phyloP scores from a whole-genome alignment of 2,113 vertebrate genomes.

The Mormyrus iriodes region DNA sequence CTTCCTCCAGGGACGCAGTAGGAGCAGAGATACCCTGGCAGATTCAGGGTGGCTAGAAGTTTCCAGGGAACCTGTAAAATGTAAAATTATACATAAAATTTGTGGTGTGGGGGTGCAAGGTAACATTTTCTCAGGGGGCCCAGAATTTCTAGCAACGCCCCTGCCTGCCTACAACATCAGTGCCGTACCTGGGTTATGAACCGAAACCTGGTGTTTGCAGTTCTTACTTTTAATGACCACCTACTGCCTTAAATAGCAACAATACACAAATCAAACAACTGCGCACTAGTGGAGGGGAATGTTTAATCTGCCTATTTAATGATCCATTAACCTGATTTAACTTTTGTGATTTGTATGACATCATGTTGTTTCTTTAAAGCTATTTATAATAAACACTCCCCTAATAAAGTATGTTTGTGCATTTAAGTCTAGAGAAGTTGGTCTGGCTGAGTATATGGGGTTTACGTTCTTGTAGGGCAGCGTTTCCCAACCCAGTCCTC shows the following conservation, averaged over 20 bases:
- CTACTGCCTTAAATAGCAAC: background rate
- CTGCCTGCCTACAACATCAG: background rate
- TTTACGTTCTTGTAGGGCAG: background rate
- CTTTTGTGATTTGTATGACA: background rate
- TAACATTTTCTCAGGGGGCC: background rate
- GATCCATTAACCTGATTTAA: background rate
- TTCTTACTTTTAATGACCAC: background rate
- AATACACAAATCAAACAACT: background rate
- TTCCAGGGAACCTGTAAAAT: background rate
- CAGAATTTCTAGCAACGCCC: background rate
- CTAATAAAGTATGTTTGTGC: background rate
- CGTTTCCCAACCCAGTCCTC: background rate
- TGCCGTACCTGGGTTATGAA: background rate
- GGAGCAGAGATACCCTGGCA: background rate
- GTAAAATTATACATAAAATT: background rate
- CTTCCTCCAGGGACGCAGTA: background rate
- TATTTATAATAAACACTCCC: background rate
- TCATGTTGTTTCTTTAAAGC: background rate
- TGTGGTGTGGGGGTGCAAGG: background rate
- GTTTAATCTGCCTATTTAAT: background rate
- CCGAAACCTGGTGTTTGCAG: background rate
- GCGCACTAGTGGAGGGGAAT: background rate
- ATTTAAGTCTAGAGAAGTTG: background rate
- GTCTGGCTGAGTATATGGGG: background rate
- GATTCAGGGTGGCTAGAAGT: background rate